phyloP scores from a whole-genome alignment of 2,797 vertebrate species.

The Lepidocolaptes lacrymiger region DNA sequence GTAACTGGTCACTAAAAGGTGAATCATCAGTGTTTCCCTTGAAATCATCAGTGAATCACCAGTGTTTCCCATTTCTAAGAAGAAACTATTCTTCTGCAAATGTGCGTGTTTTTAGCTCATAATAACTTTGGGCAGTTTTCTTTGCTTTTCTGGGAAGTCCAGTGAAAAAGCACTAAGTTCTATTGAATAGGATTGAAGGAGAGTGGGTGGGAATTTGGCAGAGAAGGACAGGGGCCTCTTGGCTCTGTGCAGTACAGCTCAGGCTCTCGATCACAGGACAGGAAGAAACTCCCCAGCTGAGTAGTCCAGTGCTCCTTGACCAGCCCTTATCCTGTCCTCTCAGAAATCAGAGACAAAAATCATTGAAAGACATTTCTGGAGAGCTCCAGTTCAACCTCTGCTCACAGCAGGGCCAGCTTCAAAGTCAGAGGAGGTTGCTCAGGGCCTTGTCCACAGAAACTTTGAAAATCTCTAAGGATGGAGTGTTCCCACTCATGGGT shows the following conservation, averaged over 20 bases:
- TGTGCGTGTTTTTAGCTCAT: background rate
- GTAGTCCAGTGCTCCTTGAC: background rate
- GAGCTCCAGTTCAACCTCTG: background rate
- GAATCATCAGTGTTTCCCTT: background rate
- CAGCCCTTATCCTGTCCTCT: background rate
- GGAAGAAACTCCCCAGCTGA: background rate
- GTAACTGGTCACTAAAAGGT: background rate
- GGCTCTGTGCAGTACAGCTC: fast-evolving
- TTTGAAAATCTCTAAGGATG: background rate
- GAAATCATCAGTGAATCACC: background rate
- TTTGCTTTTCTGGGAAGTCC: background rate
- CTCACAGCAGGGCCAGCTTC: background rate
- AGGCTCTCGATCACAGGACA: background rate
- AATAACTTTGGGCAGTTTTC: background rate
- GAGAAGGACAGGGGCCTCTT: background rate
- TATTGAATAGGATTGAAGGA: background rate
- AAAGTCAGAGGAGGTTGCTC: background rate
- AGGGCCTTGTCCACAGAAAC: background rate
- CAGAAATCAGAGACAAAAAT: background rate
- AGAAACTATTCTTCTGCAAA: background rate
- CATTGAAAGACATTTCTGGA: background rate
- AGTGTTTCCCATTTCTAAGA: background rate
- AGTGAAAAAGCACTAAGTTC: background rate
- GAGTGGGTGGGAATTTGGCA: background rate
- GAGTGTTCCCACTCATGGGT: background rate